Base-by-base conservation (phyloP, 1,140 invertebrate species). In the Sycophila sp. region DNA sequence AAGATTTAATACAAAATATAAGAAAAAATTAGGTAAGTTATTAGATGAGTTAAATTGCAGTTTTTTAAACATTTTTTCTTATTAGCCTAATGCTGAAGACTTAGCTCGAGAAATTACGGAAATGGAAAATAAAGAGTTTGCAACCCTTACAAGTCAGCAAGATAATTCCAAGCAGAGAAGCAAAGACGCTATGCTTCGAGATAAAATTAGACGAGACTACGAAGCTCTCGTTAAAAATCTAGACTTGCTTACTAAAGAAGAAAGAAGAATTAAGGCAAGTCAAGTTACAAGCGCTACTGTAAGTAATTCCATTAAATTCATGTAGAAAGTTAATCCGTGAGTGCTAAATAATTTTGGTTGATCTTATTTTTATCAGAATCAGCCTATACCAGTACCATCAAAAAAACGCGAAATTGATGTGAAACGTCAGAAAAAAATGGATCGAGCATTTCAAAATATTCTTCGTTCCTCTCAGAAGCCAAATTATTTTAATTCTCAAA, bases 191-290 rank as follows among this genome's bases (percentile, higher is more conserved):
- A 69, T 85, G 32, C 77, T 87, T 60, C 81, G 87, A 63, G 86
- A 88, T 73, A 83, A 79, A 76, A 79, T 87, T 1, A 80, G 83
- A 45, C 79, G 80, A 13, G 86, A 89, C 77, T 88, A 88, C 74
- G 74, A 87, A 64, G 77, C 81, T 22, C 76, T 88, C 36, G 49
- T 88, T 55, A 75, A 85, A 68, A 84, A 81, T 76, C 74, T 89
- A 11, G 73, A 85, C 65, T 70, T 78, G 32, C 73, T 80, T 5
- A 64, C 76, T 0, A 72, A 70, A 2, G 81, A 85, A 40, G 83
- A 85, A 64, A 75, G 79, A 8, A 83, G 79, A 69, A 58, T 84
- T 11, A 83, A 80, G 77, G 80, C 81, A 15, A 79, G 76, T 60
- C 77, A 82, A 73, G 28, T 79, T 22, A 65, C 73, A 69, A 62